Evolutionary conservation across 2,888 invertebrate genomes (phyloP).

Genomic region (Linyphia triangularis): DNA sequence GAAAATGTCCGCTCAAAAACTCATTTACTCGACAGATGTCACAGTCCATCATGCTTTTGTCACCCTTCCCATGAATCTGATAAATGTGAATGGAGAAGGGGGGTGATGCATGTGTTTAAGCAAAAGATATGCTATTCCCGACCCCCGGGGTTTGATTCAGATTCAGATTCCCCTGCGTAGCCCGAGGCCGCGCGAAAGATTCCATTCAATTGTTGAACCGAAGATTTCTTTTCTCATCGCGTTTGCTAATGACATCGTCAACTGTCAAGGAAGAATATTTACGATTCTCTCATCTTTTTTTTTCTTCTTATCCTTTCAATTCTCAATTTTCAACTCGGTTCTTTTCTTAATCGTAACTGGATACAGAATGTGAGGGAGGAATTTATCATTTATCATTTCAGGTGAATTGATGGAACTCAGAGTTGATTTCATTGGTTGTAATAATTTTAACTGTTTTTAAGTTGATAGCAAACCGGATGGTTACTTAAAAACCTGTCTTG

Average conservation of each 20-base stretch:
- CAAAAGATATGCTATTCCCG: constrained; percentile 50
- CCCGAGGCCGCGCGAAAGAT: constrained; percentile 24
- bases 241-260: constrained; percentile 60
- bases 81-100: constrained; percentile 9
- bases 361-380: not conserved
- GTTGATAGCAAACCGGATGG: too few relatives aligned
- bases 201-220: constrained; percentile 55
- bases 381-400: not conserved
- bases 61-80: constrained; percentile 23
- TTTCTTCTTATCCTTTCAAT: not conserved
- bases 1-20: constrained; percentile 1
- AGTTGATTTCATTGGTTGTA: too few relatives aligned
- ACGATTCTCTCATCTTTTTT: constrained; percentile 15
- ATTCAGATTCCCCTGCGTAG: constrained; percentile 46
- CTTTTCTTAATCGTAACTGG: not conserved
- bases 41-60: constrained; percentile 44
- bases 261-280: constrained; percentile 30
- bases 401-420: not conserved
- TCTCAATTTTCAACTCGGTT: not conserved
- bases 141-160: constrained; percentile 38
- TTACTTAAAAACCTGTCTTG: too few relatives aligned
- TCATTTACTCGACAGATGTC: constrained; percentile 10
- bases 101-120: constrained; percentile 44
- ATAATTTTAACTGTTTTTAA: not conserved
- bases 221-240: constrained; percentile 32